A percentile compares a stretch with the other conserved stretches of the same genome.
phyloP scores from a whole-genome alignment of 2,888 invertebrate species.

The Linnaemya tessellans region DNA sequence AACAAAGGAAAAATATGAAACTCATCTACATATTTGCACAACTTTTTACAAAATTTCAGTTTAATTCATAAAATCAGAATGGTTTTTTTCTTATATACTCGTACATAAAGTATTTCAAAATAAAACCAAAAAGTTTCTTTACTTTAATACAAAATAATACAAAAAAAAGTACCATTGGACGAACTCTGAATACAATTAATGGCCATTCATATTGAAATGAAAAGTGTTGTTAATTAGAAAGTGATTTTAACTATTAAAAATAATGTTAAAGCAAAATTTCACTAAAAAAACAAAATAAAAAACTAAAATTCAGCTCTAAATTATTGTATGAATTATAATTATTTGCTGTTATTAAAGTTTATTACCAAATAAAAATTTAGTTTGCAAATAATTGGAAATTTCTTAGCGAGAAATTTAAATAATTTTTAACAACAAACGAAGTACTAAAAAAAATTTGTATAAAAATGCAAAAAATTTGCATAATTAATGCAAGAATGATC shows the following conservation, averaged over 20 bases:
- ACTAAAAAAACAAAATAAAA: conserved; percentile 12
- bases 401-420: conserved; percentile 11
- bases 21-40: not conserved
- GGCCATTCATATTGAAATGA: conserved; percentile 36
- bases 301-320: conserved; percentile 53
- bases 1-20: not conserved
- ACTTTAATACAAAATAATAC: not conserved
- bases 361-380: conserved; percentile 53
- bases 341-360: conserved; percentile 46
- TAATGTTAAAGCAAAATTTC: conserved; percentile 31
- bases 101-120: conserved; percentile 10
- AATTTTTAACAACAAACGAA: conserved; percentile 4
- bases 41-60: not conserved
- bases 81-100: conserved; percentile 12
- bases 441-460: not conserved
- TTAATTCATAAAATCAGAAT: too few relatives aligned
- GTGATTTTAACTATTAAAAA: conserved; percentile 40
- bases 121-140: not conserved
- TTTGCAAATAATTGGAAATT: conserved; percentile 31
- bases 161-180: not conserved
- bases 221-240: conserved; percentile 59
- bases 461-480: too few relatives aligned
- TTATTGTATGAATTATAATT: conserved; percentile 67
- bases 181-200: conserved; percentile 8
- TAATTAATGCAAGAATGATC: too few relatives aligned